Conservation (phyloP, 2,797 vertebrate species). For the Acridotheres tristis region DNA sequence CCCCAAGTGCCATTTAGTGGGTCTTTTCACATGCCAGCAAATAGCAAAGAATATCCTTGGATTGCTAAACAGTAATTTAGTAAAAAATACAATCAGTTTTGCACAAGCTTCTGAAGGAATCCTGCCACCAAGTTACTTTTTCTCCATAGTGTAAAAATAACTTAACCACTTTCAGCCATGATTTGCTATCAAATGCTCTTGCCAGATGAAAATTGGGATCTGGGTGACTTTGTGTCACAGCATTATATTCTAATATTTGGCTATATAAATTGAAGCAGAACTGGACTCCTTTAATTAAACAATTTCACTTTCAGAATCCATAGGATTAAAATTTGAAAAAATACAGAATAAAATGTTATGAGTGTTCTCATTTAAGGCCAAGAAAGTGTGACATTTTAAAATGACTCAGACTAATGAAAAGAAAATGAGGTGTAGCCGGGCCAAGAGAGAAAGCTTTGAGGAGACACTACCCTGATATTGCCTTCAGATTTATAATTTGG, state of each 20-base stretch:
- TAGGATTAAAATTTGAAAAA: background rate
- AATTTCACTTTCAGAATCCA: background rate
- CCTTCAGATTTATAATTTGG: background rate
- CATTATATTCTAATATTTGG: background rate
- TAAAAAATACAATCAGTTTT: background rate
- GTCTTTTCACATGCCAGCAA: slow-evolving; percentile 12
- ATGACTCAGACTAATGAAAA: background rate
- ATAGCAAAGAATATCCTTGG: background rate
- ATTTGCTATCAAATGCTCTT: background rate
- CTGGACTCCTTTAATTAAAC: background rate
- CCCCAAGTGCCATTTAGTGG: slow-evolving; percentile 11
- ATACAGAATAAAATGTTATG: background rate
- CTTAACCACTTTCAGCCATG: background rate
- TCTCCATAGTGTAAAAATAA: background rate
- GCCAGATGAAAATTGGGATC: background rate
- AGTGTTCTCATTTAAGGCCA: background rate
- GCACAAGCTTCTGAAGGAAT: background rate
- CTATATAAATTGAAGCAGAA: background rate
- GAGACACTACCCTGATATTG: background rate
- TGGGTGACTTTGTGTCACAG: background rate
- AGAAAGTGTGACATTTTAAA: background rate
- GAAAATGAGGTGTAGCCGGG: background rate
- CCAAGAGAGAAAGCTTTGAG: background rate
- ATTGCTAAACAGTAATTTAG: slow-evolving; percentile 47
- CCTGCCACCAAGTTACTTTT: background rate